Evolutionary conservation across 1,140 invertebrate species (phyloP), one percentile per base, ranked within the genome.

Genomic region (Pseudomyrmex dendroicus): DNA sequence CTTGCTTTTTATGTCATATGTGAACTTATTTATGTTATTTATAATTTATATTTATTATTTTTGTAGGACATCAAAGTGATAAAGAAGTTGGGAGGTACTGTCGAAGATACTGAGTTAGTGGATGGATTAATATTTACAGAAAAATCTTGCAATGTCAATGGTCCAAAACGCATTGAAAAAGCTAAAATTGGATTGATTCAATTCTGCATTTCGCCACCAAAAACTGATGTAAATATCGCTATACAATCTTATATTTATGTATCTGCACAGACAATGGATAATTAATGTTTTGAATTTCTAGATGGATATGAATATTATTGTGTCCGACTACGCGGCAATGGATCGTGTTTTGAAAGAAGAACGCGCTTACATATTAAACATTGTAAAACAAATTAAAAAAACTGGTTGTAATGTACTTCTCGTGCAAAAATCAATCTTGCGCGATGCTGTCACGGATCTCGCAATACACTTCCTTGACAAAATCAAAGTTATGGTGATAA

Each of bases 161-260:
- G 98, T 4, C 98, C 99, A 1, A 98, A 97, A 86, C 96, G 97
- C 90, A 95, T 99, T 84, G 99, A 99, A 92, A 99, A 99, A 93
- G 99, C 99, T 2, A 99, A 99, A 95, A 99, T 99, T 95, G 99
- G 98, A 85, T 96, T 99, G 0, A 99, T 99, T 89, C 99, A 99
- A 93, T 99, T 99, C 93, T 99, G 99, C 93, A 99, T 99, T 93
- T 99, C 99, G 59, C 98, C 99, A 77, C 99, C 99, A 9, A 99
- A 99, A 95, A 99, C 99, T 83, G 99, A 99, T 95, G 98, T 98
- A 95, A 96, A 95, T 95, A 22, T 35, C 7, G 4, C 20, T 56
- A 17, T 22, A 9, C 52, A n/a, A n/a, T 35, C 50, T 25, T 9
- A 13, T 48, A n/a, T 22, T 74, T 4, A 22, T 1, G 48, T 57